These are phyloP conservation scores for Apistogramma diplotaenia DNA, from an alignment of 2,113 vertebrate genomes.

Conservation along the genomic window DNA sequence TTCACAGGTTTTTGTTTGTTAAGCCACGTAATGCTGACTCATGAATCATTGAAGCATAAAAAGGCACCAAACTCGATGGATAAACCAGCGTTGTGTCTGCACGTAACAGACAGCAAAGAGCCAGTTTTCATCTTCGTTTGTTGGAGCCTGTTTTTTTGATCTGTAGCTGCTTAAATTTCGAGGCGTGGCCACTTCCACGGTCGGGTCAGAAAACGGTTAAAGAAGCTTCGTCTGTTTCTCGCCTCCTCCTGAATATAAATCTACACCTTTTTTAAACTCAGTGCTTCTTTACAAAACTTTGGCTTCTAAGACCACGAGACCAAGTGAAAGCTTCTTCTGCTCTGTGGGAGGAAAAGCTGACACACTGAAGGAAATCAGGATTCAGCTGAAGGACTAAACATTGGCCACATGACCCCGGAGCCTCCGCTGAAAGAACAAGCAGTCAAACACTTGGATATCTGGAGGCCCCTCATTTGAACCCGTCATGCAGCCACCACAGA, in stretches of 20 bases:
- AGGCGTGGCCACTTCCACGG: too few relatives aligned
- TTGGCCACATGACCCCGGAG: neutral
- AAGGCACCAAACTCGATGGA: too few relatives aligned
- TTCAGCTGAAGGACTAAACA: neutral
- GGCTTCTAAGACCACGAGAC: neutral
- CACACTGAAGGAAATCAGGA: neutral
- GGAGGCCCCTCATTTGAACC: neutral
- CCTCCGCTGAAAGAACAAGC: neutral
- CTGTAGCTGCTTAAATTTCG: too few relatives aligned
- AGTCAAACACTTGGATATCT: neutral
- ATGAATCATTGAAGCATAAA: too few relatives aligned
- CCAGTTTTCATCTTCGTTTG: too few relatives aligned
- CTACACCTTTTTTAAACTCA: neutral
- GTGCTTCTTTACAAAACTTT: neutral
- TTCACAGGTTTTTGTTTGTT: too few relatives aligned
- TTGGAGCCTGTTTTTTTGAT: too few relatives aligned
- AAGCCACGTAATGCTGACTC: too few relatives aligned
- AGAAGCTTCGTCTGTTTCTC: too few relatives aligned
- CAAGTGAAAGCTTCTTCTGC: neutral
- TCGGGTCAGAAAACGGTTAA: too few relatives aligned
- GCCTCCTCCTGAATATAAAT: neutral
- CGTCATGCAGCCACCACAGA: constrained; percentile 17
- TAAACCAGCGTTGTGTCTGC: too few relatives aligned
- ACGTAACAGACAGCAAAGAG: too few relatives aligned
- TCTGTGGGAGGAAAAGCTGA: neutral